phyloP scores from a whole-genome alignment of 2,888 invertebrate species.

The Zeuzera pyrina region DNA sequence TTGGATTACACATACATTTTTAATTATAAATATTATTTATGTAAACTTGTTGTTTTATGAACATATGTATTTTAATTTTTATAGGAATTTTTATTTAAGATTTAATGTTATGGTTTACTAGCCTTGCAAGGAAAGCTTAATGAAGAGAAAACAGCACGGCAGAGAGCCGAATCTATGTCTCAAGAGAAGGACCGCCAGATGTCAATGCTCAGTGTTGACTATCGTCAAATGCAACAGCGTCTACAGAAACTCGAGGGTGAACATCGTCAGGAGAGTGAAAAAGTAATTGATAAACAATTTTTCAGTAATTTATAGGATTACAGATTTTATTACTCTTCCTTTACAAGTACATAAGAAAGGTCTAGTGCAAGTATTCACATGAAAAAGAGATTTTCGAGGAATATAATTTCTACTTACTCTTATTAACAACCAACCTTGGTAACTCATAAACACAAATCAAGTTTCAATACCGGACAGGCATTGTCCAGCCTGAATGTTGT shows the following conservation, averaged over 20 bases:
- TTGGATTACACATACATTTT: no score
- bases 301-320: no score
- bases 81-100: neutral
- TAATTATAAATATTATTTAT: neutral
- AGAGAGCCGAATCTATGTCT: constrained; percentile 87
- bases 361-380: no score
- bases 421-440: no score
- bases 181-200: constrained; percentile 96
- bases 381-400: no score
- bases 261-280: constrained; percentile 89
- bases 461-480: no score
- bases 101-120: constrained; percentile 29
- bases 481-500: no score
- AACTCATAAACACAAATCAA: no score
- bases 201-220: constrained; percentile 95
- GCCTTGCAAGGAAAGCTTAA: constrained; percentile 93
- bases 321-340: no score
- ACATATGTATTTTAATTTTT: neutral
- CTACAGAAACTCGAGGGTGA: constrained; percentile 94
- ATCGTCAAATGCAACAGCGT: constrained; percentile 93
- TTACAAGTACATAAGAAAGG: no score
- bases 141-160: constrained; percentile 90
- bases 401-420: no score
- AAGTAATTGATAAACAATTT: no score
- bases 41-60: neutral